Conservation (phyloP, 2,797 vertebrate species). For the Scolopax rusticola region DNA sequence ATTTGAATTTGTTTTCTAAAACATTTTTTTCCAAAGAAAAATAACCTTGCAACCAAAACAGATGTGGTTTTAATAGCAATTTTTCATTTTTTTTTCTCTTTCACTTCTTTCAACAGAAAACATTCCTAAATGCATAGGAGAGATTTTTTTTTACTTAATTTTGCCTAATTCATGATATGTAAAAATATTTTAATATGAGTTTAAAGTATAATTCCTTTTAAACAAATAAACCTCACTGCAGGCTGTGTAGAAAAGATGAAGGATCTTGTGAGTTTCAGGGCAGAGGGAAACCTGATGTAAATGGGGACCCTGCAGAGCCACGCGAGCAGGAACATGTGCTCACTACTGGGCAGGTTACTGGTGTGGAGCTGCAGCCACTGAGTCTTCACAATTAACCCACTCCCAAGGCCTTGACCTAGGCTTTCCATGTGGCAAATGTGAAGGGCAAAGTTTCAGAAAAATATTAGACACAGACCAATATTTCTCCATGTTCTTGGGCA, state of each 20-base stretch:
- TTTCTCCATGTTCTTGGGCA: neutral
- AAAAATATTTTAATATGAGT: neutral
- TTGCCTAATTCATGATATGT: neutral
- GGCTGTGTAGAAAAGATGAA: neutral
- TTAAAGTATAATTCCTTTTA: neutral
- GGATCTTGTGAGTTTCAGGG: neutral
- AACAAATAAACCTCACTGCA: neutral
- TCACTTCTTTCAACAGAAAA: neutral
- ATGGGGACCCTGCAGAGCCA: neutral
- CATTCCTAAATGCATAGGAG: neutral
- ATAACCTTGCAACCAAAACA: neutral
- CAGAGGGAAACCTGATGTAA: neutral
- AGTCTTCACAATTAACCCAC: neutral
- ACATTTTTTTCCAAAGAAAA: neutral
- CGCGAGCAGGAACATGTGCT: fast-evolving
- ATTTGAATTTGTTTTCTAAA: neutral
- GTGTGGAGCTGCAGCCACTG: neutral
- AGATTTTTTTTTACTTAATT: neutral
- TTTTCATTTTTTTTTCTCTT: neutral
- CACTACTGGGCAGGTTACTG: neutral
- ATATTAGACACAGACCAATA: neutral
- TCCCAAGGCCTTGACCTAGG: neutral
- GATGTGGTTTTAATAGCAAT: neutral
- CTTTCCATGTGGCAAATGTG: neutral
- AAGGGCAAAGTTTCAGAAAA: neutral